These are phyloP conservation scores for Metaphire vulgaris DNA, from an alignment of 1,140 invertebrate species.

Conservation along the genomic window DNA sequence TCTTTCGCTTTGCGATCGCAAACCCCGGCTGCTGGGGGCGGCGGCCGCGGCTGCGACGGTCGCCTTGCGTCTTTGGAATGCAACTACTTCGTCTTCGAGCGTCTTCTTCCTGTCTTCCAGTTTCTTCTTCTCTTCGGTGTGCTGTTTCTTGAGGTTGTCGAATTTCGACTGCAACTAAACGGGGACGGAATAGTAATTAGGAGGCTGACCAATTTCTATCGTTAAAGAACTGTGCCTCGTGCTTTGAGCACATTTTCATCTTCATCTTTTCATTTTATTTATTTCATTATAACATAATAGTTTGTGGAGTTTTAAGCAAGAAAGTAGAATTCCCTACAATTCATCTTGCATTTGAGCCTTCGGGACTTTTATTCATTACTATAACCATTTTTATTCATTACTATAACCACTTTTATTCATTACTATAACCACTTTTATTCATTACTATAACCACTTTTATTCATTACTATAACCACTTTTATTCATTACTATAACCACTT, in stretches of 20 bases:
- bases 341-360: too few relatives aligned
- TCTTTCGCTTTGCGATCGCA: not conserved
- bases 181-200: too few relatives aligned
- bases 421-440: not conserved
- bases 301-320: too few relatives aligned
- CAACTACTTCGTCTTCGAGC: conserved; percentile 82
- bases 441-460: not conserved
- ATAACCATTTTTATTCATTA: too few relatives aligned
- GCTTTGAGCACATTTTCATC: too few relatives aligned
- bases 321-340: too few relatives aligned
- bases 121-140: conserved; percentile 88
- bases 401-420: not conserved
- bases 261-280: too few relatives aligned
- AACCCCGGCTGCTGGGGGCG: not conserved
- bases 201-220: too few relatives aligned
- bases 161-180: conserved; percentile 79
- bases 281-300: too few relatives aligned
- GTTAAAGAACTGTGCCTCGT: too few relatives aligned
- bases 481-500: not conserved
- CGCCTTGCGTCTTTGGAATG: conserved; percentile 77
- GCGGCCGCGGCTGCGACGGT: not conserved
- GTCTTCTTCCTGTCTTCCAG: conserved; percentile 82
- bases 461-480: not conserved
- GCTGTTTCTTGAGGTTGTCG: conserved; percentile 87
- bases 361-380: too few relatives aligned